phyloP scores from a whole-genome alignment of 2,113 vertebrate species.

The Cheirogaleus medius region DNA sequence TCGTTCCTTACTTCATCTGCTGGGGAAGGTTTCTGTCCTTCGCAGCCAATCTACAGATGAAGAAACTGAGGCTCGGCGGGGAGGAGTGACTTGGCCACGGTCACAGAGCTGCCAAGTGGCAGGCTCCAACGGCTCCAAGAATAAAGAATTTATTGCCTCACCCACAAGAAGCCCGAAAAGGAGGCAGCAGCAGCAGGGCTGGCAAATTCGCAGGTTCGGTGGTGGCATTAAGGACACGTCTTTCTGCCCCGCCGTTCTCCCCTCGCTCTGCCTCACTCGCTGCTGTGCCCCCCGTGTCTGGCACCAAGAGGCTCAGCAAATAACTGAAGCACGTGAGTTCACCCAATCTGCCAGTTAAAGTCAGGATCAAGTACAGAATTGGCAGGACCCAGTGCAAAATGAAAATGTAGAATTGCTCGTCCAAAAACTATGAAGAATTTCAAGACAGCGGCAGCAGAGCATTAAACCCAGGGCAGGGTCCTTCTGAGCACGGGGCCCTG shows the following conservation, averaged over 20 bases:
- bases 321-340: background rate
- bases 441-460: accelerated
- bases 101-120: background rate
- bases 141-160: background rate
- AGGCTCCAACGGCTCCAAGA: background rate
- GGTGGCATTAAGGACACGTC: background rate
- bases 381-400: background rate
- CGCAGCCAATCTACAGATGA: background rate
- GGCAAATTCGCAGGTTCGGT: background rate
- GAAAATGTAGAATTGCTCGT: background rate
- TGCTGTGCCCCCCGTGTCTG: accelerated
- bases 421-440: background rate
- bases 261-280: too few relatives aligned
- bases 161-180: background rate
- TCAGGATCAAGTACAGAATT: accelerated
- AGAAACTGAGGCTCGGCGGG: background rate
- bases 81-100: too few relatives aligned
- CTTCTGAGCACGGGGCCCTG: background rate
- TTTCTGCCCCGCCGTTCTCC: background rate
- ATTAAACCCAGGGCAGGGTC: too few relatives aligned
- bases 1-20: background rate
- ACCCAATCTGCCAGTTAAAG: accelerated
- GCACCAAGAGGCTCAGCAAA: accelerated
- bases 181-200: background rate
- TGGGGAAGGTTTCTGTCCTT: background rate